phyloP scores from a whole-genome alignment of 2,113 vertebrate species.

The Muntiacus reevesi region DNA sequence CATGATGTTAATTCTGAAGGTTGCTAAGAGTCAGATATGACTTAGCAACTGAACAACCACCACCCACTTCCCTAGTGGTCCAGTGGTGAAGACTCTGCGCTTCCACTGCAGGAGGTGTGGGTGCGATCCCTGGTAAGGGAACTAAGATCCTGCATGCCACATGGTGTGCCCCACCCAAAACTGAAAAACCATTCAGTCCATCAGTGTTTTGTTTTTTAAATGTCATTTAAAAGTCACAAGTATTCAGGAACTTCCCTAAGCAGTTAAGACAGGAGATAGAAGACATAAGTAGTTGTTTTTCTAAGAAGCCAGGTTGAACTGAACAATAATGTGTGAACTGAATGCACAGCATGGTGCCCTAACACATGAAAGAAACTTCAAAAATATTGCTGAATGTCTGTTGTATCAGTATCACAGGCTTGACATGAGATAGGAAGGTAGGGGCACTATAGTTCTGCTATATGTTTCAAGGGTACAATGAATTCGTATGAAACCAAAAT shows the following conservation, averaged over 20 bases:
- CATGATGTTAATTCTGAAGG: not conserved
- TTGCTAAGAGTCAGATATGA: not conserved
- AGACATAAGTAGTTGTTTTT: not conserved
- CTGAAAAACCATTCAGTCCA: not conserved
- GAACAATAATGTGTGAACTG: not conserved
- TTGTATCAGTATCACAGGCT: not conserved
- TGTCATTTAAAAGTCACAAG: not conserved
- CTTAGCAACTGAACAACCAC: not conserved
- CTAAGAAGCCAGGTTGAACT: not conserved
- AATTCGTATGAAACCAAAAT: conserved; percentile 12
- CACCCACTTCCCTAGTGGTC: not conserved
- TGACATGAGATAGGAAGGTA: not conserved
- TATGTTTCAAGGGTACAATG: not conserved
- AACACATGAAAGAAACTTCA: not conserved
- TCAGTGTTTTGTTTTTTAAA: not conserved
- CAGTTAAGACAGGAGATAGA: not conserved
- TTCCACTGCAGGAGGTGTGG: not conserved
- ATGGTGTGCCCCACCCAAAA: not conserved
- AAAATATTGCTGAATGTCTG: not conserved
- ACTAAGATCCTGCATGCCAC: not conserved
- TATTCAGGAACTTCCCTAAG: not conserved
- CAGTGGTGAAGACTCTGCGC: not conserved
- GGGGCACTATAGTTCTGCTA: not conserved
- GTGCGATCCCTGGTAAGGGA: not conserved
- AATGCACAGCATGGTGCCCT: not conserved